Conservation (phyloP, 2,888 invertebrate genomes). For the Agriopis marginaria region DNA sequence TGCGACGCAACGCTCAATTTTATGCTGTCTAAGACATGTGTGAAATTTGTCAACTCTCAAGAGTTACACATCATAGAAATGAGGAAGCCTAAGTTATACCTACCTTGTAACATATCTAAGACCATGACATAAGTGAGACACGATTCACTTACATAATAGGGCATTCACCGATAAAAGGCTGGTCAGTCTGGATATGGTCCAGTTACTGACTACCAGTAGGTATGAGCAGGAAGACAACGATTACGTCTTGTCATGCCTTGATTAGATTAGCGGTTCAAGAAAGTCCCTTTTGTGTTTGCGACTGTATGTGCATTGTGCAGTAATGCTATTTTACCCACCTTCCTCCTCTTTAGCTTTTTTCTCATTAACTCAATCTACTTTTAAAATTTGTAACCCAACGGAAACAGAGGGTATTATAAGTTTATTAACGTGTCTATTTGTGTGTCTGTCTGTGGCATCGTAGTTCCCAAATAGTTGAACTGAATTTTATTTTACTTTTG, state of each 20-base stretch:
- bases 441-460: no score
- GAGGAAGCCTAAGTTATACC: constrained; percentile 7
- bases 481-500: no score
- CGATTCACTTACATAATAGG: constrained; percentile 39
- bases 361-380: no score
- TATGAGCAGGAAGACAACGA: constrained; percentile 62
- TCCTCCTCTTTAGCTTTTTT: no score
- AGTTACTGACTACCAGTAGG: constrained; percentile 50
- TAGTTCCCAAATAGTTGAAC: no score
- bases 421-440: no score
- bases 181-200: constrained; percentile 60
- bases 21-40: no score
- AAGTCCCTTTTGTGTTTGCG: constrained; percentile 3
- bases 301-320: neutral
- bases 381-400: no score
- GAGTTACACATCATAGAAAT: neutral
- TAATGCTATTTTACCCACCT: no score
- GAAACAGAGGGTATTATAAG: no score
- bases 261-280: constrained; percentile 28
- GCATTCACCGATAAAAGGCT: constrained; percentile 36
- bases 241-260: constrained; percentile 50
- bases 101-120: constrained; percentile 5
- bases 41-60: neutral
- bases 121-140: constrained; percentile 23
- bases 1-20: no score